Evolutionary conservation across 1,140 invertebrate species (phyloP).

Genomic region (Wiebesia pumilae): DNA sequence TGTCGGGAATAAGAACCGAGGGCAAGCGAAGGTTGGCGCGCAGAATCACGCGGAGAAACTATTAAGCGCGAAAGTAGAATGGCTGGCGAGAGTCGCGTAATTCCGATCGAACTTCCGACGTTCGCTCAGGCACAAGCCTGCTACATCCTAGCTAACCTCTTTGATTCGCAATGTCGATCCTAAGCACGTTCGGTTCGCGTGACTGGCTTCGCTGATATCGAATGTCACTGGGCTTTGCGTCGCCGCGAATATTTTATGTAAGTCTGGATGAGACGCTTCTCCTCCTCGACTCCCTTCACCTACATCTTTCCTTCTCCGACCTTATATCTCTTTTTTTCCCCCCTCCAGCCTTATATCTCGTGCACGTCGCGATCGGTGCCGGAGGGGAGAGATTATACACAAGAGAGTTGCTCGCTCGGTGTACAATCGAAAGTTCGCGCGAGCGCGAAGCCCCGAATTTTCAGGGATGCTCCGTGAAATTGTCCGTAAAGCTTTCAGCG

Average conservation of each 20-base stretch:
- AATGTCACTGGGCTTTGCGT: constrained; percentile 53
- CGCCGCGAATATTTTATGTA: constrained; percentile 55
- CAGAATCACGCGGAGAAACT: constrained; percentile 35
- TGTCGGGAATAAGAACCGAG: background rate
- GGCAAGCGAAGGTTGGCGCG: too few species aligned
- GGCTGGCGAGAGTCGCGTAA: constrained; percentile 30
- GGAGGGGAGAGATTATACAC: background rate
- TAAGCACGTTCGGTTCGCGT: constrained; percentile 54
- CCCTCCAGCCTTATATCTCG: background rate
- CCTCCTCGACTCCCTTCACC: background rate
- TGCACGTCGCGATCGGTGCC: background rate
- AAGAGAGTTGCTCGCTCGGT: background rate
- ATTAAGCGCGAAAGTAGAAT: constrained; percentile 45
- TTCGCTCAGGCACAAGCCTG: background rate
- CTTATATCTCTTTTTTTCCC: background rate
- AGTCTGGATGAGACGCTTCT: constrained; percentile 43
- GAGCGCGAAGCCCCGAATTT: constrained; percentile 18
- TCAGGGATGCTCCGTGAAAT: constrained; percentile 38
- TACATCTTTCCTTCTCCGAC: background rate
- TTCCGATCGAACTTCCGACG: constrained; percentile 32
- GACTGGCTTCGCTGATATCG: constrained; percentile 56
- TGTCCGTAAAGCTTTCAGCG: constrained; percentile 37
- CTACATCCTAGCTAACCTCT: too few species aligned
- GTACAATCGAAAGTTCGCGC: constrained; percentile 44
- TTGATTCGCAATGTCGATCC: constrained; percentile 54